Conservation (phyloP, 2,113 vertebrate species). For the Grantiella picta region DNA sequence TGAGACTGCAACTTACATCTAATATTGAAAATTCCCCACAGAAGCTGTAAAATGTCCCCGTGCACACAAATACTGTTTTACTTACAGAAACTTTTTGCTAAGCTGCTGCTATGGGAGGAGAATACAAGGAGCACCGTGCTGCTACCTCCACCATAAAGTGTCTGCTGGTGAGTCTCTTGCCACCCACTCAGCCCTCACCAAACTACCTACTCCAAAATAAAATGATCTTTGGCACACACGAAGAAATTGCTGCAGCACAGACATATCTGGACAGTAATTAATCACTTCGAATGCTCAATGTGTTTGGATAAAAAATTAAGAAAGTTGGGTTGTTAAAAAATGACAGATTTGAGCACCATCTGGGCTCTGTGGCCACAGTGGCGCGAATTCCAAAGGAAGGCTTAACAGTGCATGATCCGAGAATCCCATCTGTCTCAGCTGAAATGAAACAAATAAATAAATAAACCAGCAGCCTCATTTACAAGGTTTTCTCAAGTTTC, state of each 20-base stretch:
- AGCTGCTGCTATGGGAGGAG: not conserved
- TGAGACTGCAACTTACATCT: not conserved
- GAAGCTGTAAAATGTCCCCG: not conserved
- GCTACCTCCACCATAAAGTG: not conserved
- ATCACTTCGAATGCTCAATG: conserved; percentile 74
- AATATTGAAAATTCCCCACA: not conserved
- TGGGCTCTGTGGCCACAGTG: conserved; percentile 79
- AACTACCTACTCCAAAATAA: not conserved
- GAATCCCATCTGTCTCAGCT: conserved; percentile 81
- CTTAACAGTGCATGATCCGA: conserved; percentile 81
- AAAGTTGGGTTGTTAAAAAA: conserved; percentile 80
- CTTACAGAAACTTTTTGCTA: not conserved
- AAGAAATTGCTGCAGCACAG: conserved; percentile 59
- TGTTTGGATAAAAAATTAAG: conserved; percentile 81
- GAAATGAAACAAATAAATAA: conserved; percentile 70
- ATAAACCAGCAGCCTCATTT: conserved; percentile 51
- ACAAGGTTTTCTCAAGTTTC: conserved; percentile 47
- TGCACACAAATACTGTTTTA: not conserved
- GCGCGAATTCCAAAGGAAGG: conserved; percentile 82
- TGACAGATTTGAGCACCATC: conserved; percentile 84
- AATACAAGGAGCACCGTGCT: not conserved
- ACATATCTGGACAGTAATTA: conserved; percentile 78
- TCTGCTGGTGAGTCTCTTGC: not conserved
- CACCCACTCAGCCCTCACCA: not conserved
- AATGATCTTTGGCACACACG: conserved; percentile 23